Conservation (phyloP, 1,140 invertebrate species). For the Aplysia californica region DNA sequence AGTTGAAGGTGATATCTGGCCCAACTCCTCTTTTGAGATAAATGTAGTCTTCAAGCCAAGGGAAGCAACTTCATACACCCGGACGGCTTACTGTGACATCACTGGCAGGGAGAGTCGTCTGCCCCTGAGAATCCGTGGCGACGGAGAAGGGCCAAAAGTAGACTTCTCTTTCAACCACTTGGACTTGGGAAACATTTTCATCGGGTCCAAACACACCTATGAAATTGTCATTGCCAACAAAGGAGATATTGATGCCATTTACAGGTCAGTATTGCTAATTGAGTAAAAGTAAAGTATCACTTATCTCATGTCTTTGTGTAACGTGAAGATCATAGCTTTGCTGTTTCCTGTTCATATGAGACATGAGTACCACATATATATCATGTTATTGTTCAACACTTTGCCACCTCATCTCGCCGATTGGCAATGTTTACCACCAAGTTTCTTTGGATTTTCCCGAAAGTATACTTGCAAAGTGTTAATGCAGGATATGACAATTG, state of each 20-base stretch:
- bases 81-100: slow-evolving; percentile 66
- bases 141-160: slow-evolving; percentile 66
- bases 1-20: slow-evolving; percentile 68
- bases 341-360: too few species aligned
- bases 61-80: slow-evolving; percentile 62
- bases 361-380: too few species aligned
- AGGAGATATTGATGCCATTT: slow-evolving; percentile 68
- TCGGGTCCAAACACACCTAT: slow-evolving; percentile 65
- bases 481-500: too few species aligned
- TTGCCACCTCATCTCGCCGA: too few species aligned
- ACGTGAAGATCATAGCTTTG: too few species aligned
- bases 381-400: too few species aligned
- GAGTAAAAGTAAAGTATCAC: too few species aligned
- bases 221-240: slow-evolving; percentile 68
- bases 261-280: slow-evolving; percentile 34
- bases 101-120: slow-evolving; percentile 65
- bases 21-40: slow-evolving; percentile 61
- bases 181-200: slow-evolving; percentile 68
- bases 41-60: slow-evolving; percentile 66
- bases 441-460: too few species aligned
- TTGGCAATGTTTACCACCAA: too few species aligned
- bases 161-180: slow-evolving; percentile 63
- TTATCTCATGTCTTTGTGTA: too few species aligned
- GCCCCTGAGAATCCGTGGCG: slow-evolving; percentile 63
- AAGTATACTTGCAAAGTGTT: too few species aligned